phyloP scores from a whole-genome alignment of 2,113 vertebrate genomes.

The Diphyllodes magnificus region DNA sequence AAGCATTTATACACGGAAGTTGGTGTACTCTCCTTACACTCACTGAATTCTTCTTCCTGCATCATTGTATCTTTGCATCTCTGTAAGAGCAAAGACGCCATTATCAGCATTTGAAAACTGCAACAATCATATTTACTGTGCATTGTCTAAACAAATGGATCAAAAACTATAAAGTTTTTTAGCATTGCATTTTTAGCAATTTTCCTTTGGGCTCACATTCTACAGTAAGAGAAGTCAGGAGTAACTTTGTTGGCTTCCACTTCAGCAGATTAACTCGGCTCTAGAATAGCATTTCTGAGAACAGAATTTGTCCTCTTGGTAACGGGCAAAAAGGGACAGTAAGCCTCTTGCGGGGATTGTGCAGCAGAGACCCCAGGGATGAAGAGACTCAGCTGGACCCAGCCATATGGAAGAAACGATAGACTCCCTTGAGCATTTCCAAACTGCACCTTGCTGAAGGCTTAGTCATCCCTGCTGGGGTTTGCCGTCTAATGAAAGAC shows the following conservation, averaged over 20 bases:
- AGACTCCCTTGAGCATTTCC: conserved; percentile 3
- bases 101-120: background rate
- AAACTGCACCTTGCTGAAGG: conserved; percentile 49
- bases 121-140: background rate
- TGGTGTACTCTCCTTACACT: background rate
- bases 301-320: background rate
- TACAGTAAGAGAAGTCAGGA: background rate
- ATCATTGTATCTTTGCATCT: background rate
- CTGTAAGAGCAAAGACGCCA: background rate
- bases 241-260: background rate
- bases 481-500: background rate
- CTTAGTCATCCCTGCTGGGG: background rate
- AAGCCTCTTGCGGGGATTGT: background rate
- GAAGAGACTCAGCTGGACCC: conserved; percentile 42
- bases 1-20: background rate
- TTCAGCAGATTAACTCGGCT: background rate
- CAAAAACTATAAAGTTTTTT: background rate
- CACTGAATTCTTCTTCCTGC: background rate
- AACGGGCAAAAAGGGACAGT: background rate
- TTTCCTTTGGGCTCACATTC: background rate
- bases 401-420: conserved; percentile 25
- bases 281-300: background rate
- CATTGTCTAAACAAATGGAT: background rate
- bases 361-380: conserved; percentile 5
- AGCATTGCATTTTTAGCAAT: background rate